Evolutionary conservation across 2,888 invertebrate genomes (phyloP), one percentile per base, ranked within the genome.

Genomic region (Heterodera filipjevi): DNA sequence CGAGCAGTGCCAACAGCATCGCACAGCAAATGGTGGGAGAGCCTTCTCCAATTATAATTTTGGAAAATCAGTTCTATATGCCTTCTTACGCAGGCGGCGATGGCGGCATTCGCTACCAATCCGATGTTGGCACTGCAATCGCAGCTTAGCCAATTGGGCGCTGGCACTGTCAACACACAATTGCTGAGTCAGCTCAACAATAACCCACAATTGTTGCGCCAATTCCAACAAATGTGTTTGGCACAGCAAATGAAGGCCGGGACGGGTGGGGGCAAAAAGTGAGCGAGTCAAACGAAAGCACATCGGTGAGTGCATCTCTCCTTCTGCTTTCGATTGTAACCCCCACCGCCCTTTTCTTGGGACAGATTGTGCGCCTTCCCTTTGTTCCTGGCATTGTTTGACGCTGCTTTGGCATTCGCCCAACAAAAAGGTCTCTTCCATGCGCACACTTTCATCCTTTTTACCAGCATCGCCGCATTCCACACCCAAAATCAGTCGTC

Each of bases 141-240:
- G 14, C 72, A 44, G 71, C 30, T 73, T n/a, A 39, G 30, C n/a
- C 76, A 79, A 44, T 16, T 80, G 66, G 27, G 71, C 75, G 76
- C 39, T 5, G 66, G 70, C 39, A 64, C 46, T 44, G 46, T 14
- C 64, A 74, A 74, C 32, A 32, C 5, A 22, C 44, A 74, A 32
- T 53, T 49, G 27, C 33, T 74, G 32, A 74, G 74, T 53, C 74
- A 74, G 74, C 59, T 79, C 14, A 79, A 35, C 46, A 79, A 35
- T 32, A 77, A 77, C 71, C 80, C 80, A 22, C 80, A 80, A 73
- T 27, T 80, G 66, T n/a, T 80, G 32, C 77, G 80, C 19, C 80
- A 80, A 35, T 74, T 80, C 70, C 80, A 80, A 33, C 80, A 80
- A 44, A 39, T 73, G 19, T 77, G 73, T 14, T 19, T 71, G 30